Conservation (phyloP, 53 echinoderm and acorn worm genomes). For the Arbacia lixula region DNA sequence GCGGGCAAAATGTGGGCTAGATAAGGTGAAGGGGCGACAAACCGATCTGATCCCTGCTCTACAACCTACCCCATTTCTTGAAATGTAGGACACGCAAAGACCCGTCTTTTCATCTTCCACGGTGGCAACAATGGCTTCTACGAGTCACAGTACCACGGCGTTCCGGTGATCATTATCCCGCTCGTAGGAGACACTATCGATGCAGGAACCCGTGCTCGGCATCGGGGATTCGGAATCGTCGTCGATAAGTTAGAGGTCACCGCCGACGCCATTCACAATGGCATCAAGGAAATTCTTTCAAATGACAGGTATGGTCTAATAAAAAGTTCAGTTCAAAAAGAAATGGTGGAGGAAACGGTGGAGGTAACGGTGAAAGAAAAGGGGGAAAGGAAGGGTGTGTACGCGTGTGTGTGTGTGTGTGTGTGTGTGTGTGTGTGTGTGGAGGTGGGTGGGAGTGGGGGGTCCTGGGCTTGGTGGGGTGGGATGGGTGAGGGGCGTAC, state of each 20-base stretch:
- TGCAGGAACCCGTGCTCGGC: background rate
- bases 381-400: no score
- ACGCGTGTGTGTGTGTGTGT: no score
- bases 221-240: background rate
- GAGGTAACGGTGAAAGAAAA: no score
- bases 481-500: no score
- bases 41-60: no score
- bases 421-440: no score
- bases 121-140: slow-evolving; percentile 39
- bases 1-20: no score
- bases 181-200: slow-evolving; percentile 14
- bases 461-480: no score
- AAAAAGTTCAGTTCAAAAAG: background rate
- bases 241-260: slow-evolving; percentile 8
- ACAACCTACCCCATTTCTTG: no score
- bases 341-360: no score
- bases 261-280: background rate
- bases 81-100: slow-evolving; percentile 41
- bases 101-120: slow-evolving; percentile 32
- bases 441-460: no score
- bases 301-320: slow-evolving; percentile 12
- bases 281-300: background rate
- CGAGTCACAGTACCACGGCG: slow-evolving; percentile 36
- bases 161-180: slow-evolving; percentile 7
- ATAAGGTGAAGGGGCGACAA: no score